phyloP scores from a whole-genome alignment of 1,140 invertebrate genomes.

The Leptopilina boulardi region DNA sequence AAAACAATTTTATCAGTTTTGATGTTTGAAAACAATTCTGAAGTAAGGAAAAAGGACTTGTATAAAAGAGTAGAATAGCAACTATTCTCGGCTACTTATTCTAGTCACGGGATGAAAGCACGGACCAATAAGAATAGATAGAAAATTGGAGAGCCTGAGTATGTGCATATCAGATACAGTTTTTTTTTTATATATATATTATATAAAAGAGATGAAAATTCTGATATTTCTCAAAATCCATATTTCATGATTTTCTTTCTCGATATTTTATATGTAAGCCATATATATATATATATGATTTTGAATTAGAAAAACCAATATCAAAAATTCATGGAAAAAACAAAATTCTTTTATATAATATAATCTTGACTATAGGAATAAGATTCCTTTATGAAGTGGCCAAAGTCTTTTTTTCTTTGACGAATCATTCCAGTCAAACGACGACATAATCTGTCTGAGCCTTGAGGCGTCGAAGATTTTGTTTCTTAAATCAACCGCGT shows the following conservation, averaged over 20 bases:
- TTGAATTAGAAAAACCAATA: not conserved
- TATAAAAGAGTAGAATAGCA: not conserved
- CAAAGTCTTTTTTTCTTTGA: slow-evolving; percentile 62
- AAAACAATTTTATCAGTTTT: not conserved
- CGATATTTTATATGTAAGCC: too few relatives aligned
- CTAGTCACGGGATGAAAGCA: slow-evolving; percentile 19
- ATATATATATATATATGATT: not conserved
- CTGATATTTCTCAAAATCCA: not conserved
- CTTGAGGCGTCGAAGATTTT: slow-evolving; percentile 54
- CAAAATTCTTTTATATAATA: too few relatives aligned
- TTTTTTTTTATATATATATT: not conserved
- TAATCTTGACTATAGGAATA: too few relatives aligned
- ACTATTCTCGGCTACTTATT: slow-evolving; percentile 18
- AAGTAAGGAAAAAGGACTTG: not conserved
- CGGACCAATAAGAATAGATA: slow-evolving; percentile 21
- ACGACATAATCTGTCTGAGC: slow-evolving; percentile 62
- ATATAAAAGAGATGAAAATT: slow-evolving; percentile 10
- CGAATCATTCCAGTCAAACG: slow-evolving; percentile 62
- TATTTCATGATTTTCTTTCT: not conserved
- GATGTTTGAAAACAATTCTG: not conserved
- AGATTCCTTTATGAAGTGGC: slow-evolving; percentile 35
- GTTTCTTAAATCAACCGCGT: slow-evolving; percentile 44
- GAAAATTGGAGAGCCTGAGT: slow-evolving; percentile 20
- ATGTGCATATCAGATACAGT: slow-evolving; percentile 16
- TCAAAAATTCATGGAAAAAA: too few relatives aligned